These are phyloP conservation scores for Spilarctia lutea DNA, from an alignment of 2,888 invertebrate genomes.

Conservation along the genomic window DNA sequence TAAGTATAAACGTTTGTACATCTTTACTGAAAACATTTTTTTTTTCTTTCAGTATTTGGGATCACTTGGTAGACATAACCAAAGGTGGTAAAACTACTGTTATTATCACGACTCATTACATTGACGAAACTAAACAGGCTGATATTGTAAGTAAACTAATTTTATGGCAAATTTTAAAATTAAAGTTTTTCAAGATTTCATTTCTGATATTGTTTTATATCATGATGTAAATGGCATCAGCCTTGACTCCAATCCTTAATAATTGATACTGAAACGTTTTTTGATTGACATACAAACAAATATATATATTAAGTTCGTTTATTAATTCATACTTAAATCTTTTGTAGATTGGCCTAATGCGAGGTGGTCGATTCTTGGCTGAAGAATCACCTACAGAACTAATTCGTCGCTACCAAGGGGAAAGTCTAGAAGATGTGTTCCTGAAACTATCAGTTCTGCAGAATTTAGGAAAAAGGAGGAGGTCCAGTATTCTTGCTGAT, in stretches of 20 bases:
- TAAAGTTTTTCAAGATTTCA: not conserved
- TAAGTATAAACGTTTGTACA: not conserved
- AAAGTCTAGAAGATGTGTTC: conserved; percentile 93
- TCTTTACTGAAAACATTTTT: conserved; percentile 2
- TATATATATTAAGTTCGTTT: not conserved
- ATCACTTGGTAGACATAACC: conserved; percentile 92
- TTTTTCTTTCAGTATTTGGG: conserved; percentile 90
- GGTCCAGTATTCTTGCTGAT: conserved; percentile 93
- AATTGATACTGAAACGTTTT: not conserved
- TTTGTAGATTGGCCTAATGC: conserved; percentile 92
- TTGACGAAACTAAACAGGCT: conserved; percentile 95
- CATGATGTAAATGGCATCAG: not conserved
- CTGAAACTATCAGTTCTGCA: conserved; percentile 92
- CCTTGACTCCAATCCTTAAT: not conserved
- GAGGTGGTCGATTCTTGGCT: conserved; percentile 94
- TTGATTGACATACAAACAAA: not conserved
- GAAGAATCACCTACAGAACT: conserved; percentile 92
- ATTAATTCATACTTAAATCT: not conserved
- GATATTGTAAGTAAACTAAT: conserved; percentile 88
- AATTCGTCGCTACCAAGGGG: conserved; percentile 90
- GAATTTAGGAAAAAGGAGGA: conserved; percentile 92
- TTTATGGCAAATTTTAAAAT: not conserved
- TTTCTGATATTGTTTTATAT: not conserved
- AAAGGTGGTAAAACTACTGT: conserved; percentile 92
- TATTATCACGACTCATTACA: conserved; percentile 95